Percentiles rank a stretch among this genome's conserved stretches.
phyloP scores from a whole-genome alignment of 2,113 vertebrate species.

The Noturus placidus region DNA sequence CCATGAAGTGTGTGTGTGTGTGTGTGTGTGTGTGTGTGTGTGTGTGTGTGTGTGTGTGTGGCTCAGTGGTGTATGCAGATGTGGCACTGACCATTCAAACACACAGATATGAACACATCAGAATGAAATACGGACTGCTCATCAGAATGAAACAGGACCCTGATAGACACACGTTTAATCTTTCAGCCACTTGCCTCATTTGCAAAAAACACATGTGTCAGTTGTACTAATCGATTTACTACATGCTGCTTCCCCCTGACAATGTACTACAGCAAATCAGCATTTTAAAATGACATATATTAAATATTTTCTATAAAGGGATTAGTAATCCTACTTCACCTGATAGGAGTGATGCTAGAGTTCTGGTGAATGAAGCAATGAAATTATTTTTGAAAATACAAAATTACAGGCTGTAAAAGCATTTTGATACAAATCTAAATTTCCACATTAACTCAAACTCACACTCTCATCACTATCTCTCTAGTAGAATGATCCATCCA shows the following conservation, averaged over 20 bases:
- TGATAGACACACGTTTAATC: neutral
- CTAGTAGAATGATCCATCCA: neutral
- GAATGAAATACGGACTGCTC: neutral
- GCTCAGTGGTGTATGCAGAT: neutral
- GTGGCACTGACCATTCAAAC: neutral
- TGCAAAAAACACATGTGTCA: neutral
- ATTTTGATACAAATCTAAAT: neutral
- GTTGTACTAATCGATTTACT: neutral
- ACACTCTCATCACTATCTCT: neutral
- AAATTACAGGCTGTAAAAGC: neutral
- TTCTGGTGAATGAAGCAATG: neutral
- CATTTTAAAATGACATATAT: neutral
- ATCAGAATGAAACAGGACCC: too few species aligned
- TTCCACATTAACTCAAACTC: neutral
- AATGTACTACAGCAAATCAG: neutral
- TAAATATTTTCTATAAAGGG: neutral
- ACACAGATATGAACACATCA: neutral
- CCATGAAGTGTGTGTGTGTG: conserved; percentile 3
- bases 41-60: neutral
- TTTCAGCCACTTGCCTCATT: conserved; percentile 8
- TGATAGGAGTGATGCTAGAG: neutral
- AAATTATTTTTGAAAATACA: neutral
- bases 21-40: neutral
- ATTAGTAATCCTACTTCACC: neutral
- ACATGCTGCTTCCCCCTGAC: neutral